Evolutionary conservation across 2,888 invertebrate species (phyloP), one percentile per base, ranked within the genome.

Genomic region (Mylabris sibirica): DNA sequence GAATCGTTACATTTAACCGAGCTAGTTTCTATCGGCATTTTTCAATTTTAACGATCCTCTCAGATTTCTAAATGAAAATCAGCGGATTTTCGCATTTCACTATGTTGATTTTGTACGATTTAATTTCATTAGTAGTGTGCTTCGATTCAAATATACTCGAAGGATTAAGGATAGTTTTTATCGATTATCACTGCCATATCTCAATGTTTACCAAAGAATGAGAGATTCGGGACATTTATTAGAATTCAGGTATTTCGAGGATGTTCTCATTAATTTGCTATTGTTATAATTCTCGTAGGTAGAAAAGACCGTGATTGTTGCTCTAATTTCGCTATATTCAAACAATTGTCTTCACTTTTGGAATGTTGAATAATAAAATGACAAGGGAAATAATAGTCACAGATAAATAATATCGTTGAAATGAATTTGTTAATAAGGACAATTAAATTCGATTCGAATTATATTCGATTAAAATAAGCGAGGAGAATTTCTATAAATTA

Each of bases 1-100:
- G 57, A 57, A 57, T 57, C 22, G 57, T 57, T n/a, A 57, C 26
- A 57, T 26, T 57, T 24, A 12, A 24, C 24, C 24, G 9, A 57
- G 57, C 5, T 24, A 57, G 4, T 41, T 41, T 44, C 57, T 57
- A 12, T 20, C n/a, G 3, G 49, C 2, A 20, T 49, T 49, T 49
- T 49, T 49, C 20, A 49, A 49, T 49, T 49, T 49, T n/a, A 2
- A 8, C 20, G 6, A 49, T 20, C 6, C 49, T 20, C 49, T 9
- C 9, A 17, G 49, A 49, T 49, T 49, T 20, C 20, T 9, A 53
- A 53, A 22, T 24, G 24, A 24, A 24, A 22, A 22, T 22, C 22
- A 20, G 20, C 3, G 3, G 20, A 53, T 53, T 53, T 22, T 12
- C 53, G 22, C 24, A 3, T 53, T 22, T 22, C 1, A 24, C 20